Conservation (phyloP, 2,113 vertebrate species). For the Lontra canadensis region DNA sequence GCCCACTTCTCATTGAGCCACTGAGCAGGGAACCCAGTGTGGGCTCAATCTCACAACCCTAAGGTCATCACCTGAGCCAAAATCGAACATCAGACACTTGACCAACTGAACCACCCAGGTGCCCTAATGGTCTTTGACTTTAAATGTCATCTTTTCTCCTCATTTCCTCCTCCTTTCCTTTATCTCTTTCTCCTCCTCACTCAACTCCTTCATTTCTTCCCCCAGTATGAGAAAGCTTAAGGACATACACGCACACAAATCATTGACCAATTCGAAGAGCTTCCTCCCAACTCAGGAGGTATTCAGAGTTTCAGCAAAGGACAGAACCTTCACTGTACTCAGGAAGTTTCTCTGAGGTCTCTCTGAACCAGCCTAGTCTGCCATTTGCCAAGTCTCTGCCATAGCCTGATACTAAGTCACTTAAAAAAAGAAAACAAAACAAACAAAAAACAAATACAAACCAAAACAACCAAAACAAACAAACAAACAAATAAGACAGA, state of each 20-base stretch:
- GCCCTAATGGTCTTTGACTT: not conserved
- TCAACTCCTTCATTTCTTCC: not conserved
- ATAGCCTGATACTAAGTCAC: not conserved
- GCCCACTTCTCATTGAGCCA: not conserved
- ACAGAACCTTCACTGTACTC: not conserved
- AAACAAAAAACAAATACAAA: not conserved
- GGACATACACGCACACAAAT: not conserved
- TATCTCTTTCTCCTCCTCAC: not conserved
- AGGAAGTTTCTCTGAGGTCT: not conserved
- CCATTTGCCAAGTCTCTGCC: not conserved
- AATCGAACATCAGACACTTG: not conserved
- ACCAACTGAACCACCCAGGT: not conserved
- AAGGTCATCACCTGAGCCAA: not conserved
- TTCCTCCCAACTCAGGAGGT: not conserved
- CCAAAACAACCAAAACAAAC: not conserved
- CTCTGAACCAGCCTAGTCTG: not conserved
- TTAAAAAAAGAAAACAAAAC: not conserved
- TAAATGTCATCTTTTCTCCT: not conserved
- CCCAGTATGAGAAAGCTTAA: not conserved
- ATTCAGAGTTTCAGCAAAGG: not conserved
- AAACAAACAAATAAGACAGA: not conserved
- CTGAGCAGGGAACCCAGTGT: not conserved
- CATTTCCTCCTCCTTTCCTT: not conserved
- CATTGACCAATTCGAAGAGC: not conserved
- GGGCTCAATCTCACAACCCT: not conserved